A percentile compares a stretch with the other conserved stretches of the same genome.
Evolutionary conservation across 2,113 vertebrate species (phyloP).

Genomic region (Aix galericulata): DNA sequence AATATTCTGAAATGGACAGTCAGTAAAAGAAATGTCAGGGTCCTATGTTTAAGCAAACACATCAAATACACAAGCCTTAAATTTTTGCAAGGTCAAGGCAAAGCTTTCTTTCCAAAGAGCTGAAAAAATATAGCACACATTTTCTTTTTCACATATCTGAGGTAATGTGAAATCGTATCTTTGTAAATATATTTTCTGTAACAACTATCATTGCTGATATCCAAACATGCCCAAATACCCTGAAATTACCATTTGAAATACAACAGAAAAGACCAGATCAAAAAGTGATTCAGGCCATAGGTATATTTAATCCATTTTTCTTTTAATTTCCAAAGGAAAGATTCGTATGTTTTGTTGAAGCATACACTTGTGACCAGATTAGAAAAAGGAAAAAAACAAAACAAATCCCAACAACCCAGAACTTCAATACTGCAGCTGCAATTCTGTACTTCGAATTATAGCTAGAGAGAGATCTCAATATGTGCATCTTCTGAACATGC

Average conservation of each 20-base stretch:
- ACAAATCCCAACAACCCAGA: neutral
- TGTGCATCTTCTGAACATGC: neutral
- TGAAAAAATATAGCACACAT: neutral
- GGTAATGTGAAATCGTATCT: neutral
- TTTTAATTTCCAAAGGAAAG: slow-evolving; percentile 1
- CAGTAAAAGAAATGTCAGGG: neutral
- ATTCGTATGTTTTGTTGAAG: neutral
- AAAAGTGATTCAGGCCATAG: neutral
- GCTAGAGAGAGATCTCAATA: neutral
- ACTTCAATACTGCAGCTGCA: neutral
- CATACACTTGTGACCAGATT: neutral
- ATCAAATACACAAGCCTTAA: neutral
- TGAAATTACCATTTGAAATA: neutral
- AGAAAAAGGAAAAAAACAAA: too few species aligned
- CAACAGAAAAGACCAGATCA: neutral
- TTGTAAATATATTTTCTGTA: neutral
- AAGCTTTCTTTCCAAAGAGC: neutral
- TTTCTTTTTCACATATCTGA: neutral
- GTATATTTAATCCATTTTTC: neutral
- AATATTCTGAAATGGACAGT: neutral
- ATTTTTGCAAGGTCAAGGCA: neutral
- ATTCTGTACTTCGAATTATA: neutral
- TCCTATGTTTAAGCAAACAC: neutral
- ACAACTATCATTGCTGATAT: neutral
- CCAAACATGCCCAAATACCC: neutral